Base-by-base conservation (phyloP, 2,888 invertebrate genomes). In the Cephus runcator region DNA sequence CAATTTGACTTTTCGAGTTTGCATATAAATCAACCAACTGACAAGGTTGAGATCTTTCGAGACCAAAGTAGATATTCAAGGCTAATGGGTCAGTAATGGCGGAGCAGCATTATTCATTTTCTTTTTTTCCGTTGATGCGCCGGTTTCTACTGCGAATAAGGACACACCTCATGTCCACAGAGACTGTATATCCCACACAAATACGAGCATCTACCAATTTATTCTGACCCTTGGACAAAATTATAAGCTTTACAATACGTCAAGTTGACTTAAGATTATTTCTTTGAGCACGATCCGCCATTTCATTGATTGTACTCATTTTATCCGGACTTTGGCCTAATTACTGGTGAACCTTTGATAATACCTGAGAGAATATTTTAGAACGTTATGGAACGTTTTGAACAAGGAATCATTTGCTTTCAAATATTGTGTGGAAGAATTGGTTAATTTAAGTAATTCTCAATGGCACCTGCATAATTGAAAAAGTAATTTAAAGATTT, bases 81-180 rank as follows among this genome's bases (percentile, higher is more conserved):
- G 71, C 71, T 71, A 71, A 71, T 71, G 71, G 71, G 71, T 71
- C 71, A 71, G 15, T 30, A 71, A 71, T 71, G 71, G 71, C 71
- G 71, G 71, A 33, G 71, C 71, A 56, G 56, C 23, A 56, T 56
- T 71, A 71, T 31, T 33, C 31, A 71, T 71, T 71, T 71, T 30
- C 31, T 23, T 71, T 56, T 56, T 30, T 71, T 71, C 31, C 71
- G 71, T 33, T 69, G 23, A 71, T 11, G 71, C 71, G 31, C 71
- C 71, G 23, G 71, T 31, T 33, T 71, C 71, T 71, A 33, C 33
- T 33, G 71, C 33, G 71, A 71, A 56, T 23, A 23, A 56, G 15
- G 71, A 31, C 71, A 71, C 71, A 33, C 71, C 71, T 71, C 71
- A 33, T 56, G 56, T 56, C 31, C 12, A 31, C 31, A 30, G 33